Conservation (phyloP, 2,797 vertebrate species). For the Natrix natrix region DNA sequence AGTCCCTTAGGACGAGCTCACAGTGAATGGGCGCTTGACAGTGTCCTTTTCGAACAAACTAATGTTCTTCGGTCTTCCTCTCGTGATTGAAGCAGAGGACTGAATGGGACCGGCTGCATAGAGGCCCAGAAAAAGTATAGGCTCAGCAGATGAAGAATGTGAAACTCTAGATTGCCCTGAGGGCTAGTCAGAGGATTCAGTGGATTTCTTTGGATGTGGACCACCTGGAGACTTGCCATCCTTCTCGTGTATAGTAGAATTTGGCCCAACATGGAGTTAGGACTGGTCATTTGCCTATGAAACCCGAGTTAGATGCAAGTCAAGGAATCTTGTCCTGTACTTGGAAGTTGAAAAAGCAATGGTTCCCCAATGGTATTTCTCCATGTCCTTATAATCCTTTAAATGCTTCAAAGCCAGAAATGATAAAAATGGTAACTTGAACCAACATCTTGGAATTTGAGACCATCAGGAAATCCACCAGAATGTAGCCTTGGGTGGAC, state of each 20-base stretch:
- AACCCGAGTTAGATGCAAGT: constrained; percentile 83
- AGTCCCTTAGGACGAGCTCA: constrained; percentile 73
- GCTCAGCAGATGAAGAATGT: constrained; percentile 82
- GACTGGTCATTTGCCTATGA: constrained; percentile 74
- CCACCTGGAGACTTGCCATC: constrained; percentile 44
- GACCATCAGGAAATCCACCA: constrained; percentile 86
- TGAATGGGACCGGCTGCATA: constrained; percentile 90
- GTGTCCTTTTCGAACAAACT: constrained; percentile 82
- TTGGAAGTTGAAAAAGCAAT: constrained; percentile 73
- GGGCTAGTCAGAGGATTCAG: constrained; percentile 4
- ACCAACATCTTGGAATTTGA: constrained; percentile 77
- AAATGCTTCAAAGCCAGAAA: constrained; percentile 81
- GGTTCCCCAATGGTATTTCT: constrained; percentile 85
- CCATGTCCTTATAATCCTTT: constrained; percentile 85
- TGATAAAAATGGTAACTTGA: constrained; percentile 75
- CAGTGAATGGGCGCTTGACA: constrained; percentile 86
- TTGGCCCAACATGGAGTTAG: constrained; percentile 50
- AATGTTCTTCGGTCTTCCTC: constrained; percentile 84
- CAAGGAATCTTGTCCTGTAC: constrained; percentile 86
- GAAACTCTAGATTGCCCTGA: constrained; percentile 72
- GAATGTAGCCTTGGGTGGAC: constrained; percentile 88
- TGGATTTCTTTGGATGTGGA: accelerated
- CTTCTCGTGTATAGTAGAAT: constrained; percentile 15
- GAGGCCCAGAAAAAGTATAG: constrained; percentile 86
- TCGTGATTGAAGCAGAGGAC: constrained; percentile 86